These are phyloP conservation scores for Thereva unica DNA, from an alignment of 2,888 invertebrate species.

Conservation along the genomic window DNA sequence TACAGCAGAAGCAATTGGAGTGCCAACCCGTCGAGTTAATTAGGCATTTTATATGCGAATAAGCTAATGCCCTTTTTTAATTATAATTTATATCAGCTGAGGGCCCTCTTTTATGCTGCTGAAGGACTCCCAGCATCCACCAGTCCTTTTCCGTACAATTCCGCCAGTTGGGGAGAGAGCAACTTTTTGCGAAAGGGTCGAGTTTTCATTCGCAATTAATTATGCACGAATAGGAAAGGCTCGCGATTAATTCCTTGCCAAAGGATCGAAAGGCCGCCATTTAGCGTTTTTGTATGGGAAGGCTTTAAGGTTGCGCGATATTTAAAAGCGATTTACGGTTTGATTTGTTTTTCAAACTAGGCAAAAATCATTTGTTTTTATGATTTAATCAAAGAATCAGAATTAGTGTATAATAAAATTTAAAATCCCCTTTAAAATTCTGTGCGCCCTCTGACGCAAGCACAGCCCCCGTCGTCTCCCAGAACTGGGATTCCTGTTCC, in stretches of 20 bases:
- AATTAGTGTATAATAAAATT: too few relatives aligned
- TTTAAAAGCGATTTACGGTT: too few relatives aligned
- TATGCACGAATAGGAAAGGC: constrained; percentile 33
- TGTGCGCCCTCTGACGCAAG: too few relatives aligned
- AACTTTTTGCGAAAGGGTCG: constrained; percentile 19
- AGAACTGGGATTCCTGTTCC: too few relatives aligned
- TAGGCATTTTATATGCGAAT: constrained; percentile 35
- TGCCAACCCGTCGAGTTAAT: constrained; percentile 29
- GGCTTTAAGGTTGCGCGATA: neutral
- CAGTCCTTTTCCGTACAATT: constrained; percentile 25
- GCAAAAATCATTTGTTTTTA: too few relatives aligned
- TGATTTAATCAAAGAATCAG: too few relatives aligned
- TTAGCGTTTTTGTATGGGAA: neutral
- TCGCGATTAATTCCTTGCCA: constrained; percentile 4
- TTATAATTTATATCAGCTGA: constrained; percentile 32
- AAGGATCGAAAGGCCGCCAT: neutral
- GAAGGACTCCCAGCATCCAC: neutral
- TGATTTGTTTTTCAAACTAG: too few relatives aligned
- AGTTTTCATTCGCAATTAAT: constrained; percentile 31
- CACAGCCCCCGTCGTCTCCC: too few relatives aligned
- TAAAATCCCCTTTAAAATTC: too few relatives aligned
- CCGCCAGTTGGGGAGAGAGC: constrained; percentile 8
- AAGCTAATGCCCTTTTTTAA: constrained; percentile 35
- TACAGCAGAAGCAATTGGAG: constrained; percentile 10
- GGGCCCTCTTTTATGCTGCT: neutral